Percentiles rank a stretch among this genome's conserved stretches.
phyloP scores from a whole-genome alignment of 2,797 vertebrate genomes.

The Yasuhikotakia modesta region DNA sequence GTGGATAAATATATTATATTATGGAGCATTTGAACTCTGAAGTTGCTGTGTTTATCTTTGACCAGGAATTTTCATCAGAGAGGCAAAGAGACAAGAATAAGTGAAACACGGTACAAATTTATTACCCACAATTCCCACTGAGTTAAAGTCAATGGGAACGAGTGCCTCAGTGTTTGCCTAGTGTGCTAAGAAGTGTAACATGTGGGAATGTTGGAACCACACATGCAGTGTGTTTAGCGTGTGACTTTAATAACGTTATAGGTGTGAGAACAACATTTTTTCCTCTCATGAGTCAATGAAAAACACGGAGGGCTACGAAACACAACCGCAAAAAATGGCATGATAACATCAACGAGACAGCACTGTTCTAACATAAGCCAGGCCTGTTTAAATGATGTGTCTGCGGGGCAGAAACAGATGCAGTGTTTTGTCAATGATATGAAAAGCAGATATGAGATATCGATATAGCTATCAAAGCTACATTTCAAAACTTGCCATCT shows the following conservation, averaged over 20 bases:
- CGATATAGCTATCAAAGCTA: conserved; percentile 77
- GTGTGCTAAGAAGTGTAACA: background rate
- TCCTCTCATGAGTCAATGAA: conserved; percentile 29
- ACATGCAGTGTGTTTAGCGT: too few relatives aligned
- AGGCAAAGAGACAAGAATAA: background rate
- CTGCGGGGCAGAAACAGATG: conserved; percentile 50
- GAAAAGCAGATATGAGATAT: conserved; percentile 80
- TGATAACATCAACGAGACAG: conserved; percentile 44
- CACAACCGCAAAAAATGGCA: conserved; percentile 19
- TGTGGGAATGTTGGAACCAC: too few relatives aligned
- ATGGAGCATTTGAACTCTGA: too few relatives aligned
- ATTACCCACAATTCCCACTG: background rate
- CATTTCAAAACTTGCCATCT: conserved; percentile 76
- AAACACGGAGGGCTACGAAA: conserved; percentile 30
- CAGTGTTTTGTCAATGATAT: conserved; percentile 67
- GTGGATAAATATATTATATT: too few relatives aligned
- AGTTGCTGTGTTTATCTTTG: too few relatives aligned
- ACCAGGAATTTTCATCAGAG: too few relatives aligned
- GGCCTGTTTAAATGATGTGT: conserved; percentile 64
- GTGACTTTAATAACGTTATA: too few relatives aligned
- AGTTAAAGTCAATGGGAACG: conserved; percentile 8
- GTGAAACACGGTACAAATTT: background rate
- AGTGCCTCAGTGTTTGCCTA: background rate
- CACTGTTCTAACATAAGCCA: conserved; percentile 53
- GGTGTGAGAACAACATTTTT: background rate